A percentile compares a stretch with the other conserved stretches of the same genome.
Conservation (phyloP, 2,797 vertebrate species). For the Dermochelys coriacea region DNA sequence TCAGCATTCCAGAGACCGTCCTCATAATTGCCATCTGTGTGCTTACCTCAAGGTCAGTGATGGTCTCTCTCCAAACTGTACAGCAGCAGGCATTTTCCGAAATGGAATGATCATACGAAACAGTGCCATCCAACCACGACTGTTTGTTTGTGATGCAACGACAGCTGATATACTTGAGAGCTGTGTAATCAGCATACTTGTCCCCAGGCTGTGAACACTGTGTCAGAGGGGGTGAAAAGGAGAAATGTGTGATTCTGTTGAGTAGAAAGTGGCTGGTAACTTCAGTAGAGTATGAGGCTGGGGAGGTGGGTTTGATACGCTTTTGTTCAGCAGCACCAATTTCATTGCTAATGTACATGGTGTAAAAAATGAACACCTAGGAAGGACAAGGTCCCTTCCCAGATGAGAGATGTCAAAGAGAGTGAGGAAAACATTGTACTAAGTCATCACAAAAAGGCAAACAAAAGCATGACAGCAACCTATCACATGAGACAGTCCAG, state of each 20-base stretch:
- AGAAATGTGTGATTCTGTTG: background rate
- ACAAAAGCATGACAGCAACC: background rate
- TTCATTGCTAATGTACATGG: background rate
- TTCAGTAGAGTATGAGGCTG: background rate
- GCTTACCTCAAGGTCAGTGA: slow-evolving; percentile 33
- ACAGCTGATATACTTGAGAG: slow-evolving; percentile 2
- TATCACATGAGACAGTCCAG: background rate
- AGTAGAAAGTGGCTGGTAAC: background rate
- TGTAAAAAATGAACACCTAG: background rate
- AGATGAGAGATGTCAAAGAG: background rate
- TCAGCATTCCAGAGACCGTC: background rate
- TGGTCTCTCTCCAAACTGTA: slow-evolving; percentile 17
- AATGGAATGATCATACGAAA: slow-evolving; percentile 47
- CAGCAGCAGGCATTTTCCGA: slow-evolving; percentile 30
- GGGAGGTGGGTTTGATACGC: background rate
- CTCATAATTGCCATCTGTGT: slow-evolving; percentile 17
- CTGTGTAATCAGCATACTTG: background rate
- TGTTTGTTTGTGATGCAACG: background rate
- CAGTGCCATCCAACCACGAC: background rate
- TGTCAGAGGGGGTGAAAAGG: background rate
- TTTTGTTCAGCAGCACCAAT: background rate
- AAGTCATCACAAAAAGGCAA: background rate
- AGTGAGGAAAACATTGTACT: background rate
- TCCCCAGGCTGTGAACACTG: background rate
- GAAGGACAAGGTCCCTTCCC: background rate